Conservation (phyloP, 2,113 vertebrate species). For the Ciconia maguari region DNA sequence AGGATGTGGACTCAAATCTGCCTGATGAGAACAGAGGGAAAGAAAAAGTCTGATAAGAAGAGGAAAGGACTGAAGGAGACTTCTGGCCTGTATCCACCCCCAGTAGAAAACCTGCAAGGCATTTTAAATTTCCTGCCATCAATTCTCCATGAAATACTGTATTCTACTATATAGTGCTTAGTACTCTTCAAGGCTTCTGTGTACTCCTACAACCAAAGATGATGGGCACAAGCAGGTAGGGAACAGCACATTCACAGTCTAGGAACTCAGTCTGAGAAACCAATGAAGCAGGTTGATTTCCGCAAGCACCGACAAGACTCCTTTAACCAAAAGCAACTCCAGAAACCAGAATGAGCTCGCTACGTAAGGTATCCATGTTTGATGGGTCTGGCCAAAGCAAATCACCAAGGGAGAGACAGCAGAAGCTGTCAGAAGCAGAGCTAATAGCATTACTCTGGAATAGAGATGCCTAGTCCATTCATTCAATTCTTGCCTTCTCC, state of each 20-base stretch:
- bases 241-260: neutral
- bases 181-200: neutral
- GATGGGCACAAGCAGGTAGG: neutral
- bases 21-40: neutral
- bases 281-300: neutral
- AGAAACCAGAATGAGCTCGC: neutral
- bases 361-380: neutral
- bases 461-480: neutral
- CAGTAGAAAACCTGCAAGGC: neutral
- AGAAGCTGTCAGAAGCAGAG: neutral
- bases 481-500: neutral
- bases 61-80: neutral
- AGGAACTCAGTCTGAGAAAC: neutral
- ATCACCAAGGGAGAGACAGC: neutral
- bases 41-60: neutral
- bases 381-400: neutral
- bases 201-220: neutral
- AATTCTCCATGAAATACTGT: neutral
- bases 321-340: neutral
- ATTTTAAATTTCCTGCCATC: neutral
- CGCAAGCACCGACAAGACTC: neutral
- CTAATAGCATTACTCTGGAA: neutral
- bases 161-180: neutral
- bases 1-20: neutral
- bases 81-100: neutral